These are phyloP conservation scores for Aplocera efformata DNA, from an alignment of 2,888 invertebrate genomes.

Conservation along the genomic window DNA sequence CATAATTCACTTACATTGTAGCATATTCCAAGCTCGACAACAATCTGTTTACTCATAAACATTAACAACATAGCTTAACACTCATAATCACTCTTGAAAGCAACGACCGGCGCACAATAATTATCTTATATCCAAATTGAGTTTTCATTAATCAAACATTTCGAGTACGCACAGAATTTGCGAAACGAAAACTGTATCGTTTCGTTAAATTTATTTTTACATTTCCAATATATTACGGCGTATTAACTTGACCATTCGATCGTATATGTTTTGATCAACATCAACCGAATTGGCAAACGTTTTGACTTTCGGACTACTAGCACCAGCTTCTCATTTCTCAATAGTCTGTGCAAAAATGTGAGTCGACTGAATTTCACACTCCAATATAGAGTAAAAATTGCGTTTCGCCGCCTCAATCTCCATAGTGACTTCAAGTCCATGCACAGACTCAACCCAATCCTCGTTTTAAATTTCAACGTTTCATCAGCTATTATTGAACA, in stretches of 20 bases:
- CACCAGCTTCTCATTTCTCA: slow-evolving; percentile 15
- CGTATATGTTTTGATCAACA: slow-evolving; percentile 5
- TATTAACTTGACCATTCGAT: slow-evolving; percentile 9
- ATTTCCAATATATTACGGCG: neutral
- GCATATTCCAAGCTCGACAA: slow-evolving; percentile 41
- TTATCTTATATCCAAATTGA: slow-evolving; percentile 22
- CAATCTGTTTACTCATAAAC: slow-evolving; percentile 25
- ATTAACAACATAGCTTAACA: slow-evolving; percentile 14
- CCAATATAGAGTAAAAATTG: too few relatives aligned
- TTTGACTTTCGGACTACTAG: slow-evolving; percentile 11
- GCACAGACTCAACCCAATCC: too few relatives aligned
- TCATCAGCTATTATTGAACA: slow-evolving; percentile 67
- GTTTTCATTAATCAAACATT: slow-evolving; percentile 31
- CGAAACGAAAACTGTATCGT: slow-evolving; percentile 35
- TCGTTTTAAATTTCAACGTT: slow-evolving; percentile 11
- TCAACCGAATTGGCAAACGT: slow-evolving; percentile 1
- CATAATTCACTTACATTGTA: slow-evolving; percentile 26
- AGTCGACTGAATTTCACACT: too few relatives aligned
- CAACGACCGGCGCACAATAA: slow-evolving; percentile 6
- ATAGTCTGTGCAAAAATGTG: slow-evolving; percentile 6
- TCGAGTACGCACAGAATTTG: slow-evolving; percentile 23
- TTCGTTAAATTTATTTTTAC: slow-evolving; percentile 35
- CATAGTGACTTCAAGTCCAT: too few relatives aligned
- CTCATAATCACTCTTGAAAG: slow-evolving; percentile 12
- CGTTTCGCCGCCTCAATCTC: too few relatives aligned